These are phyloP conservation scores for Stegodyphus dumicola DNA, from an alignment of 1,140 invertebrate species.

Conservation along the genomic window DNA sequence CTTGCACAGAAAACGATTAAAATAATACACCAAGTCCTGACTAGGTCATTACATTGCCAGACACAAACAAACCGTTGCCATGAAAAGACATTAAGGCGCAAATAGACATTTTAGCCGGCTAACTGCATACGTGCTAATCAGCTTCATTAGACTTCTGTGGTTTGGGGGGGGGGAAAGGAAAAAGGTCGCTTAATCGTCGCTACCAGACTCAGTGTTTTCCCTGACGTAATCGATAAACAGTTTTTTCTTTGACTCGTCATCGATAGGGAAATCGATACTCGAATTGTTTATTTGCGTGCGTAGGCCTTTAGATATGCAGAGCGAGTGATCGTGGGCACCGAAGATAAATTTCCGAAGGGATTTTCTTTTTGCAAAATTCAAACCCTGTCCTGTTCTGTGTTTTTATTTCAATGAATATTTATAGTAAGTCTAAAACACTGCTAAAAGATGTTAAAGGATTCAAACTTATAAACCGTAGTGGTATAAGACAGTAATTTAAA, in stretches of 20 bases:
- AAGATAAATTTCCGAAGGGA: no score
- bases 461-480: no score
- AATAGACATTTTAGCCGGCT: slow-evolving; percentile 47
- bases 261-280: slow-evolving; percentile 15
- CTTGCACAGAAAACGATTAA: slow-evolving; percentile 12
- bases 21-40: slow-evolving; percentile 13
- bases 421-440: no score
- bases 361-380: no score
- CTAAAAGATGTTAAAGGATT: no score
- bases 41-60: slow-evolving; percentile 2
- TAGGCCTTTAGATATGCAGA: neutral
- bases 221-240: slow-evolving; percentile 19
- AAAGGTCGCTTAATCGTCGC: slow-evolving; percentile 25
- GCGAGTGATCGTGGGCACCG: no score
- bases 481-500: no score
- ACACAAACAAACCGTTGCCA: slow-evolving; percentile 47
- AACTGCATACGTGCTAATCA: slow-evolving; percentile 49
- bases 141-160: slow-evolving; percentile 38
- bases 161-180: neutral
- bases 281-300: neutral
- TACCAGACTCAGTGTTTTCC: slow-evolving; percentile 30
- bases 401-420: no score
- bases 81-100: slow-evolving; percentile 47
- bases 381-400: no score
- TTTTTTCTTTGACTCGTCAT: slow-evolving; percentile 28